Base-by-base conservation (phyloP, 2,888 invertebrate genomes). In the Steinernema scapterisci region DNA sequence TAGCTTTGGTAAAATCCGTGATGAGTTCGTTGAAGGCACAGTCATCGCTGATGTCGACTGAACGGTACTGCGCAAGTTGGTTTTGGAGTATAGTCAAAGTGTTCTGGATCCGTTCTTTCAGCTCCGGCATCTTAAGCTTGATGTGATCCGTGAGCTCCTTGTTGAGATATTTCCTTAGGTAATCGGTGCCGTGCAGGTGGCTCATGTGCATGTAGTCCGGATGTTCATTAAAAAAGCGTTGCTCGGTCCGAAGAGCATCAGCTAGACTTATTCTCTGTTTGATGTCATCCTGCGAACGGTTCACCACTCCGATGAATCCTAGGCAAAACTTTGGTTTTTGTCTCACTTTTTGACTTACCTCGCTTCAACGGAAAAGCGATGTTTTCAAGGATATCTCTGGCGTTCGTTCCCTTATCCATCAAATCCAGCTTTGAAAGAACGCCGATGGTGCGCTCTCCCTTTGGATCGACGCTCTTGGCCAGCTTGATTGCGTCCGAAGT, bases 381-480 rank as follows among this genome's bases (percentile, higher is more conserved):
- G 48, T 99, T 99, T 89, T 99, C 97, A 77, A 99, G 91, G 83
- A 97, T 94, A 84, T 99, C 97, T 75, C 95, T 91, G 6, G 97
- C 97, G 90, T 99, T 97, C 23, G 97, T 97, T 73, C 97, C 97
- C 88, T 97, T 96, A 89, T 99, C 97, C 97, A 99, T 97, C 89
- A 99, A 91, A 91, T 99, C 99, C 84, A 99, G 90, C 89, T 99
- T 99, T 72, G 99, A 99, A 80, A 99, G 95, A 44, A 99, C 99
- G 89, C 97, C 97, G 88, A 99, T 99, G 13, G 97, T 99, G 86
- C 99, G 92, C 51, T 96, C 91, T 89, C 95, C 94, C 94, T 83
- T 44, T 7, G 82, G 82, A 71, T 82, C 82, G 16, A 82, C 80
- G 72, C 82, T 82, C 73, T 21, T 5, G 88, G 97, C 95, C 88